Base-by-base conservation (phyloP, 2,888 invertebrate genomes). In the Pomacea canaliculata region DNA sequence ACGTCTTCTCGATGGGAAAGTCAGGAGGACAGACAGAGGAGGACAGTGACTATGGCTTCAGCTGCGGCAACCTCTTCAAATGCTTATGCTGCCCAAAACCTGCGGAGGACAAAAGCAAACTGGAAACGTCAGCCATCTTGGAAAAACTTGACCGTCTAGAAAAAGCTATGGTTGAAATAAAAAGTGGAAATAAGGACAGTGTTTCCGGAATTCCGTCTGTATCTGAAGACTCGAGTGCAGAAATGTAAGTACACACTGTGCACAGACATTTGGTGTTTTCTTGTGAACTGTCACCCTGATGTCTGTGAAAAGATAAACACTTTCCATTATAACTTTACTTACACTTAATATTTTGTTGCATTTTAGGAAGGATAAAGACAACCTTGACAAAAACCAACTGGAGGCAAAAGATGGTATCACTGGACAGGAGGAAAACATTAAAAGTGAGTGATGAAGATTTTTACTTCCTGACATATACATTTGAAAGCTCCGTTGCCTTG, bases 31-130 rank as follows among this genome's bases (percentile, higher is more conserved):
- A 56, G 51, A 4, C 51, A 23, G 63, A 81, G 13, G 81, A 80
- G 48, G 84, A 83, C 48, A 86, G 86, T 60, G 85, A 85, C 66
- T 87, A 86, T 75, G 82, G 84, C 0, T 85, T 86, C 65, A 84
- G 85, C 19, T 86, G 86, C 70, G 87, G 86, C 60, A 86, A 88
- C 71, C 81, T 87, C 9, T 86, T 85, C 79, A 80, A 79, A 12
- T 88, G 88, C 76, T 70, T 87, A 19, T 87, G 87, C 65, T 87
- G 88, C 78, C 87, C 86, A 0, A 60, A 59, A 9, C 73, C 77
- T 7, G 51, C 69, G 19, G 74, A 56, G 19, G 72, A 80, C 71
- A 63, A 63, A 27, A 62, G 48, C 10, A 83, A 81, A 19, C 74
- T 77, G n/a, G 83, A 81, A 69, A 84, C 85, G 71, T 83, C 78